Evolutionary conservation across 2,113 vertebrate species (phyloP).

Genomic region (Gobius niger): DNA sequence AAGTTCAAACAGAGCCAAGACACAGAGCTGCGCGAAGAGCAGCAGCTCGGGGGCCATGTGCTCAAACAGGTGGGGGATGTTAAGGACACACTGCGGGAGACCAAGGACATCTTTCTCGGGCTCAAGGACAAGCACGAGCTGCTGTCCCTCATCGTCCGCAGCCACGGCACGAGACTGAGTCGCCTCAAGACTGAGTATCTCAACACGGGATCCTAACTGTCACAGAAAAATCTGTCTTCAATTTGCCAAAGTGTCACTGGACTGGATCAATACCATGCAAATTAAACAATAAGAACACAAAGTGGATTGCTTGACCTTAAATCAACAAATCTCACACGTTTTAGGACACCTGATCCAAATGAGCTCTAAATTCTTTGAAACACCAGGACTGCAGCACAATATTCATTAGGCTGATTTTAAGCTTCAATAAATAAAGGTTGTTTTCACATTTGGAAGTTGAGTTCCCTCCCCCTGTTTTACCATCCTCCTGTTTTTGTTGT

Average conservation of each 20-base stretch:
- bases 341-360: no score
- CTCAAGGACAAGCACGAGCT: constrained; percentile 92
- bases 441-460: no score
- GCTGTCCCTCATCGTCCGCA: constrained; percentile 88
- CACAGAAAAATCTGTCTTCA: not conserved
- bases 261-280: not conserved
- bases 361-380: no score
- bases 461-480: not conserved
- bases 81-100: constrained; percentile 81
- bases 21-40: constrained; percentile 81
- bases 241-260: not conserved
- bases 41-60: constrained; percentile 82
- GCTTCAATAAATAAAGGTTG: no score
- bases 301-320: constrained; percentile 6
- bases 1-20: constrained; percentile 94
- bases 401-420: no score
- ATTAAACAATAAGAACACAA: not conserved
- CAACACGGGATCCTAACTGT: constrained; percentile 56
- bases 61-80: constrained; percentile 85
- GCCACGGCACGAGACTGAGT: constrained; percentile 88
- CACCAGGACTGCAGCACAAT: no score
- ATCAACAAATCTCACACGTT: not conserved
- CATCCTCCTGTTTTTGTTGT: not conserved
- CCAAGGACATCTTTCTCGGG: constrained; percentile 83
- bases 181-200: constrained; percentile 88